These are phyloP conservation scores for Yponomeuta malinellus DNA, from an alignment of 2,888 invertebrate species.

Conservation along the genomic window DNA sequence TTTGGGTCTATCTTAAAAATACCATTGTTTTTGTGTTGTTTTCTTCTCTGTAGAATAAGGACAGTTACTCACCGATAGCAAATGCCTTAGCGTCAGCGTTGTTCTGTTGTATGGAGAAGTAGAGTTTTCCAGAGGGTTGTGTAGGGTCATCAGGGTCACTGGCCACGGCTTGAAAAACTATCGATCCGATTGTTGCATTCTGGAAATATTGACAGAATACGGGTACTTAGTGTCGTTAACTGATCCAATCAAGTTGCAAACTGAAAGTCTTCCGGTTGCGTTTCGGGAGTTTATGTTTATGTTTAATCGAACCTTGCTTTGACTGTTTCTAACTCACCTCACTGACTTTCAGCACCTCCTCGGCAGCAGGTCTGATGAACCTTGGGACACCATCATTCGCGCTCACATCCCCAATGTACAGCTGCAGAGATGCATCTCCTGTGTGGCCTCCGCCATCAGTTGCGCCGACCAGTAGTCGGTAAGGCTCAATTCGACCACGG, in stretches of 20 bases:
- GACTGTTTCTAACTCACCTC: slow-evolving; percentile 66
- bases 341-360: slow-evolving; percentile 81
- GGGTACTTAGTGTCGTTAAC: too few species aligned
- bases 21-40: too few species aligned
- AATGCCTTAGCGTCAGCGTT: slow-evolving; percentile 79
- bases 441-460: slow-evolving; percentile 81
- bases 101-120: slow-evolving; percentile 82
- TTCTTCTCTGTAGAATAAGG: background rate
- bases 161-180: slow-evolving; percentile 85
- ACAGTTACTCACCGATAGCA: slow-evolving; percentile 64
- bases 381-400: slow-evolving; percentile 87
- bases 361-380: slow-evolving; percentile 81
- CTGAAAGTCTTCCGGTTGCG: too few species aligned
- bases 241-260: background rate
- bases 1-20: too few species aligned
- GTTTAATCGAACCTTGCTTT: background rate
- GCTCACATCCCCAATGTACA: slow-evolving; percentile 87
- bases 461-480: slow-evolving; percentile 80
- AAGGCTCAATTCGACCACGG: slow-evolving; percentile 84
- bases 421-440: slow-evolving; percentile 77
- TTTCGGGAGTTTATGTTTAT: too few species aligned
- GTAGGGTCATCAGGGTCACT: slow-evolving; percentile 86
- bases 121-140: slow-evolving; percentile 83
- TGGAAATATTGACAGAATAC: slow-evolving; percentile 34
- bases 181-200: slow-evolving; percentile 83